Percentiles rank a stretch among this genome's conserved stretches.
These are phyloP conservation scores for Neotoxoptera formosana DNA, from an alignment of 1,140 invertebrate genomes.

Conservation along the genomic window DNA sequence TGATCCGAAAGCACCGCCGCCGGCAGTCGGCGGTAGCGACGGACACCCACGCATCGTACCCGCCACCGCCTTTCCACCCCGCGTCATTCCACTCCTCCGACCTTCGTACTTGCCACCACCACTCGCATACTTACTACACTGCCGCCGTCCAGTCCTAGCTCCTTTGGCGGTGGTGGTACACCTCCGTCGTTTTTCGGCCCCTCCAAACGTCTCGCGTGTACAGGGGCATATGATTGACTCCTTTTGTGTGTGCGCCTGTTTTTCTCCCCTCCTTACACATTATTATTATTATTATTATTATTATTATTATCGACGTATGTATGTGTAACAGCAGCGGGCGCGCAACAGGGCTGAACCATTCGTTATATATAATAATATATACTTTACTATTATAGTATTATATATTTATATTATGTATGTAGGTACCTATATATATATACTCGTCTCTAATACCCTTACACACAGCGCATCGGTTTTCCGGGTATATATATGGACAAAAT, in stretches of 20 bases:
- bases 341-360: conserved; percentile 28
- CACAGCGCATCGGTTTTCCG: not conserved
- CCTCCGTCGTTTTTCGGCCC: conserved; percentile 20
- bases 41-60: conserved; percentile 51
- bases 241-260: not conserved
- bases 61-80: not conserved
- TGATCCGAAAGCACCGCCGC: conserved; percentile 51
- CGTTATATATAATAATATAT: not conserved
- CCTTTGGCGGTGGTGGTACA: not conserved
- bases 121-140: not conserved
- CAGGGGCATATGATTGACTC: conserved; percentile 1
- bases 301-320: not conserved
- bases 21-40: conserved; percentile 34
- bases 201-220: not conserved
- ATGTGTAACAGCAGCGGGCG: not conserved
- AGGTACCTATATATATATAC: too few relatives aligned
- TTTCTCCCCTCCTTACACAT: not conserved
- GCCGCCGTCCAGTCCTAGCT: not conserved
- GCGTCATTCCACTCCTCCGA: not conserved
- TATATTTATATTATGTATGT: too few relatives aligned
- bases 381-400: too few relatives aligned
- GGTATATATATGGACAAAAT: not conserved
- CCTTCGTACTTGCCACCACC: not conserved
- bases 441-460: not conserved
- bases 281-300: conserved; percentile 15